These are phyloP conservation scores for Platycheirus rosarum DNA, from an alignment of 2,888 invertebrate species.

Conservation along the genomic window DNA sequence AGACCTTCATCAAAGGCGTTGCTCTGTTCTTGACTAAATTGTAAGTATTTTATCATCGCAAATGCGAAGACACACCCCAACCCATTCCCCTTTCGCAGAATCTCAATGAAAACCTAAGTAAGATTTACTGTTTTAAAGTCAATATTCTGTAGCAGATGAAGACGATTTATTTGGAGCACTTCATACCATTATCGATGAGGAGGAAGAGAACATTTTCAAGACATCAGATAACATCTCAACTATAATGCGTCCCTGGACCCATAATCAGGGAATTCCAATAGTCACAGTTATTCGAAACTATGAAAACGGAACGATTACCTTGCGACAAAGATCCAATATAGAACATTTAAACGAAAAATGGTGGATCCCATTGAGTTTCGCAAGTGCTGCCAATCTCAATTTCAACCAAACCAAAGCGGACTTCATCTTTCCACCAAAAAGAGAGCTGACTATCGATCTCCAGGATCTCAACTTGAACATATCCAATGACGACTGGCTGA, in stretches of 20 bases:
- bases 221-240: slow-evolving; percentile 81
- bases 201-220: slow-evolving; percentile 73
- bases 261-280: slow-evolving; percentile 85
- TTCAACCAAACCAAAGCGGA: slow-evolving; percentile 78
- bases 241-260: slow-evolving; percentile 86
- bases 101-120: slow-evolving; percentile 46
- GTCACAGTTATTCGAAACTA: slow-evolving; percentile 84
- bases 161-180: slow-evolving; percentile 78
- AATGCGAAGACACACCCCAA: background rate
- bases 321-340: slow-evolving; percentile 83
- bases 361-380: slow-evolving; percentile 81
- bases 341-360: slow-evolving; percentile 76
- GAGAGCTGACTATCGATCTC: slow-evolving; percentile 76
- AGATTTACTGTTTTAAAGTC: slow-evolving; percentile 78
- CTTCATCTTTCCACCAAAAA: slow-evolving; percentile 79
- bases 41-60: slow-evolving; percentile 77
- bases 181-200: slow-evolving; percentile 77
- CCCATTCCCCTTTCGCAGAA: background rate
- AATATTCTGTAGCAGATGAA: slow-evolving; percentile 80
- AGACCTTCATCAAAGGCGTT: slow-evolving; percentile 79
- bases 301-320: slow-evolving; percentile 82
- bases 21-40: slow-evolving; percentile 78
- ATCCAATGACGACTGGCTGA: slow-evolving; percentile 79
- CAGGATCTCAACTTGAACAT: slow-evolving; percentile 77
- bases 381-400: slow-evolving; percentile 76